Percentiles rank a stretch among this genome's conserved stretches.
Evolutionary conservation across 2,113 vertebrate genomes (phyloP).

Genomic region (Myxocyprinus asiaticus): DNA sequence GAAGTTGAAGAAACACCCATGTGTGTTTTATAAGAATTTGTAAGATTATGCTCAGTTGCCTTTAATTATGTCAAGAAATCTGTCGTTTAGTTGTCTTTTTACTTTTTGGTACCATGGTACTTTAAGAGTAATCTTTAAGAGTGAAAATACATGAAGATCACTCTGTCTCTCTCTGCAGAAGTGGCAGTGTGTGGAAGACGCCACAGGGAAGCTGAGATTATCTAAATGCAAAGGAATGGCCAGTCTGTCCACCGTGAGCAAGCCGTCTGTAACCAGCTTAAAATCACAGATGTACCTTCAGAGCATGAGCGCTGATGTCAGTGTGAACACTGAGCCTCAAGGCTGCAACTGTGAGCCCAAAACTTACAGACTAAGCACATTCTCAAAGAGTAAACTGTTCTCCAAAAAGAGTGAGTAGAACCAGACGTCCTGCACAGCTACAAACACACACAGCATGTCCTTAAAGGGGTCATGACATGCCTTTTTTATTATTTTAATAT

Average conservation of each 20-base stretch:
- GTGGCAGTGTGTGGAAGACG: constrained; percentile 95
- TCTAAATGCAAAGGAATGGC: constrained; percentile 87
- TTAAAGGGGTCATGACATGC: no score
- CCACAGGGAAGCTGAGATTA: constrained; percentile 85
- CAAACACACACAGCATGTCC: neutral
- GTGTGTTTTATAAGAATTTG: no score
- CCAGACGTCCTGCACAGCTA: neutral
- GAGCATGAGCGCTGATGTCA: constrained; percentile 29
- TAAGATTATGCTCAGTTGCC: no score
- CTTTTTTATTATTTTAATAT: no score
- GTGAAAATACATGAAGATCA: no score
- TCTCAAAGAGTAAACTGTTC: constrained; percentile 83
- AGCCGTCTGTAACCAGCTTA: constrained; percentile 73
- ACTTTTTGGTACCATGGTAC: no score
- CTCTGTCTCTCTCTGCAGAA: constrained; percentile 73
- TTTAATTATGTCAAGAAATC: no score
- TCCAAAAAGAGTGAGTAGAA: constrained; percentile 86
- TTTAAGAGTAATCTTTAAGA: no score
- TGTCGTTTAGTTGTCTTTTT: no score
- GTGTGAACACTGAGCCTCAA: constrained; percentile 45
- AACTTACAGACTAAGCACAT: constrained; percentile 69
- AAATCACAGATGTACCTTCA: constrained; percentile 79
- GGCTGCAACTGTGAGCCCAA: constrained; percentile 79
- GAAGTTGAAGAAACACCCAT: no score
- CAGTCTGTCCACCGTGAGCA: constrained; percentile 53